A percentile compares a stretch with the other conserved stretches of the same genome.
phyloP scores from a whole-genome alignment of 2,888 invertebrate genomes.

The Catocala fraxini region DNA sequence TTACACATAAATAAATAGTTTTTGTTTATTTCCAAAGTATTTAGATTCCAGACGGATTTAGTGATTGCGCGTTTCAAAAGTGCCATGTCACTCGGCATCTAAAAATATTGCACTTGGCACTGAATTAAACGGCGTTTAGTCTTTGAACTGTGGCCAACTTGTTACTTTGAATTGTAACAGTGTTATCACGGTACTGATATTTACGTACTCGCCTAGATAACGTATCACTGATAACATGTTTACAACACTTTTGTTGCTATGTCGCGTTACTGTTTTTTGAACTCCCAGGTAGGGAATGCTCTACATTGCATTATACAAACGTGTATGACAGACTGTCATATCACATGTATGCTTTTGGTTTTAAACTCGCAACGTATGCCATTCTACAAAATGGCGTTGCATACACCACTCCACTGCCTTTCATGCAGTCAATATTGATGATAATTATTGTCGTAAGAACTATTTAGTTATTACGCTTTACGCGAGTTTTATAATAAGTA shows the following conservation, averaged over 20 bases:
- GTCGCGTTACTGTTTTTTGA: constrained; percentile 4
- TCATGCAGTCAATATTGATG: no score
- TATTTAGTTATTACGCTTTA: no score
- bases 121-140: constrained; percentile 75
- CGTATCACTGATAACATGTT: constrained; percentile 28
- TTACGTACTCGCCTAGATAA: constrained; percentile 35
- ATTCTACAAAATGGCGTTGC: no score
- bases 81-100: constrained; percentile 71
- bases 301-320: no score
- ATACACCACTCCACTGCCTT: no score
- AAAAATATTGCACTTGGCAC: constrained; percentile 85
- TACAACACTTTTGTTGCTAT: constrained; percentile 21
- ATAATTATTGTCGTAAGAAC: no score
- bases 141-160: constrained; percentile 80
- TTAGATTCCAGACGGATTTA: constrained; percentile 54
- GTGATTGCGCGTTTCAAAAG: constrained; percentile 64
- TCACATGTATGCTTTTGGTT: no score
- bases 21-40: constrained; percentile 49
- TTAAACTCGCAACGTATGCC: no score
- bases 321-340: no score
- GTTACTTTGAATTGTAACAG: constrained; percentile 44
- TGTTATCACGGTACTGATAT: constrained; percentile 41
- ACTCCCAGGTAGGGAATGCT: no score
- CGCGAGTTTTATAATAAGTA: no score
- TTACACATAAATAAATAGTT: constrained; percentile 28